Evolutionary conservation across 2,888 invertebrate genomes (phyloP).

Genomic region (Scrobipalpa costella): DNA sequence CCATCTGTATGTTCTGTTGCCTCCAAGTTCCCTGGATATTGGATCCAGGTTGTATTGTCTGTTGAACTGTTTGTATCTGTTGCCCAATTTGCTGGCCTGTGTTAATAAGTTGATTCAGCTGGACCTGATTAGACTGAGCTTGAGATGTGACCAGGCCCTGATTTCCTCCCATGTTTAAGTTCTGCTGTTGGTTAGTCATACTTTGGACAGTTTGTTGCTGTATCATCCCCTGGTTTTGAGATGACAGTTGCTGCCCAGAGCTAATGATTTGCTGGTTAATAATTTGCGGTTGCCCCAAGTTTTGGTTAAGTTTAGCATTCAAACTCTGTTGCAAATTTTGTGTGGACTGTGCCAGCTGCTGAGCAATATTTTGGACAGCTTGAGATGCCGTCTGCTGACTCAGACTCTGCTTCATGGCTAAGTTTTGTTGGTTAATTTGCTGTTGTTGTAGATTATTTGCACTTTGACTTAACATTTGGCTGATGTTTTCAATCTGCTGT

Average conservation of each 20-base stretch:
- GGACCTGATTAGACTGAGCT: conserved; percentile 62
- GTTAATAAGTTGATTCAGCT: conserved; percentile 73
- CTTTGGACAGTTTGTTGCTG: conserved; percentile 75
- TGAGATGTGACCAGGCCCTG: conserved; percentile 68
- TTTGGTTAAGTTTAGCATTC: conserved; percentile 74
- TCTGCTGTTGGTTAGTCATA: conserved; percentile 69
- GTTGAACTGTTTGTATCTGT: conserved; percentile 76
- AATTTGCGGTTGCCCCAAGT: conserved; percentile 67
- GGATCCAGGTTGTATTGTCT: conserved; percentile 65
- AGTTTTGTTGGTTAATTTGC: conserved; percentile 68
- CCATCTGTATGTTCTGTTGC: conserved; percentile 77
- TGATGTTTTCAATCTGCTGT: conserved; percentile 83
- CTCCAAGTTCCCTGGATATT: conserved; percentile 71
- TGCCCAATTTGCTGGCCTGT: conserved; percentile 70
- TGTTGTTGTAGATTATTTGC: conserved; percentile 73
- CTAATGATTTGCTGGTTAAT: conserved; percentile 72
- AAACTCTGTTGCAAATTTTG: conserved; percentile 65
- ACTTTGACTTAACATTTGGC: conserved; percentile 79
- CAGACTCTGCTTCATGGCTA: conserved; percentile 71
- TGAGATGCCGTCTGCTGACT: conserved; percentile 70
- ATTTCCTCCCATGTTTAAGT: conserved; percentile 72
- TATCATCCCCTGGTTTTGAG: conserved; percentile 65
- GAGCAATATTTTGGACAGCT: conserved; percentile 74
- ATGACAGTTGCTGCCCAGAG: conserved; percentile 73
- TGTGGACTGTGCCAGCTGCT: conserved; percentile 71